These are phyloP conservation scores for Drosophila barbarae DNA, from an alignment of 2,888 invertebrate genomes.

Conservation along the genomic window DNA sequence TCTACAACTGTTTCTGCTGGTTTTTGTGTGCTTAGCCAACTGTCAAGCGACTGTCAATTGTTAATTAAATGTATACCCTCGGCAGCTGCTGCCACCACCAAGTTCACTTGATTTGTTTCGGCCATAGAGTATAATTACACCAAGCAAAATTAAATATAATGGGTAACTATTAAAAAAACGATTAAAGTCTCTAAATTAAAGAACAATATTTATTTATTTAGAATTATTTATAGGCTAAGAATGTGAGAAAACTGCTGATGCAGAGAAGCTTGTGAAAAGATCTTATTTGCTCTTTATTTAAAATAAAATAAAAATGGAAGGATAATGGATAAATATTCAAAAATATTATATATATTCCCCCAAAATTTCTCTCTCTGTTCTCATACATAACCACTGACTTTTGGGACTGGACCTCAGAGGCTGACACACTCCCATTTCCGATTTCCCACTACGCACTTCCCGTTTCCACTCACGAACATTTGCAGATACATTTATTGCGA, in stretches of 20 bases:
- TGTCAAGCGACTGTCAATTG: conserved; percentile 65
- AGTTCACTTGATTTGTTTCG: conserved; percentile 63
- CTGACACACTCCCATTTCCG: conserved; percentile 18
- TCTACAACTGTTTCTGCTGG: conserved; percentile 3
- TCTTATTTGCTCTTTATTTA: no score
- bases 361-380: neutral
- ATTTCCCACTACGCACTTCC: conserved; percentile 4
- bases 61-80: conserved; percentile 62
- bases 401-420: conserved; percentile 5
- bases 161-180: no score
- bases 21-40: conserved; percentile 48
- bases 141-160: neutral
- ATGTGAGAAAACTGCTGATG: no score
- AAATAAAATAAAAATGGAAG: no score
- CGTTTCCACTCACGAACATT: conserved; percentile 15
- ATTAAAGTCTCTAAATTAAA: no score
- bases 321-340: neutral
- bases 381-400: conserved; percentile 1
- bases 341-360: neutral
- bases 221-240: no score
- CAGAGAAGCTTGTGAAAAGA: no score
- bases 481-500: conserved; percentile 32
- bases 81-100: conserved; percentile 45
- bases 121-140: conserved; percentile 7
- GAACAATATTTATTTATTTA: no score